Evolutionary conservation across 2,797 vertebrate genomes (phyloP), one percentile per base, ranked within the genome.

Genomic region (Psittacula derbiana): DNA sequence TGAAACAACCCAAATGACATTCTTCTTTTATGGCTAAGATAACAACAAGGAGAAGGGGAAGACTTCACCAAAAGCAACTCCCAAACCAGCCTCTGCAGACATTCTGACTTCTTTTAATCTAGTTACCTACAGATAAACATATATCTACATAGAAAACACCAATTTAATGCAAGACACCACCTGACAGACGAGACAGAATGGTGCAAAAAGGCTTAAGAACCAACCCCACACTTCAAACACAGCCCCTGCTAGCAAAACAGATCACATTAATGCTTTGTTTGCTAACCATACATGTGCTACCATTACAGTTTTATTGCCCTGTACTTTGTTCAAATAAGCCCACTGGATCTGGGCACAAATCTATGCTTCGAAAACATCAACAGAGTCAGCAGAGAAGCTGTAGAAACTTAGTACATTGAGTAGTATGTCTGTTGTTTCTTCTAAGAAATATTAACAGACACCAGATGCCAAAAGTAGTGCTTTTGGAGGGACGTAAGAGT

Each of bases 251-350:
- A 41, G 55, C 69, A 81, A 76, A 81, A 49, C 49, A 81, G 81
- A 80, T 75, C 52, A 62, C 90, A 90, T 64, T 66, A 88, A 73
- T 84, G 80, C 50, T 70, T 70, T 83, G 80, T 87, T 95, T 93
- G 74, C 64, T 85, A 71, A 85, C 87, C 7, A 11, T 38, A 91
- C 55, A 67, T 41, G 33, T 88, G 84, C 70, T 76, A 88, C 80
- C 83, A 41, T 88, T 70, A 71, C 50, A 79, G 49, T 55, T 88
- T 91, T 84, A 92, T 65, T 90, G 70, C 70, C 88, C 73, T 58
- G 21, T 65, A 69, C 90, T 92, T 94, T 79, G 71, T 84, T 87
- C 88, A 94, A 84, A 90, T 66, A 95, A 30, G 85, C 64, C 74
- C 52, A 55, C 57, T 64, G 80, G 16, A 93, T 52, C 80, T 55